Percentiles rank a stretch among this genome's conserved stretches.
Conservation (phyloP, 2,113 vertebrate genomes). For the Propithecus coquereli region DNA sequence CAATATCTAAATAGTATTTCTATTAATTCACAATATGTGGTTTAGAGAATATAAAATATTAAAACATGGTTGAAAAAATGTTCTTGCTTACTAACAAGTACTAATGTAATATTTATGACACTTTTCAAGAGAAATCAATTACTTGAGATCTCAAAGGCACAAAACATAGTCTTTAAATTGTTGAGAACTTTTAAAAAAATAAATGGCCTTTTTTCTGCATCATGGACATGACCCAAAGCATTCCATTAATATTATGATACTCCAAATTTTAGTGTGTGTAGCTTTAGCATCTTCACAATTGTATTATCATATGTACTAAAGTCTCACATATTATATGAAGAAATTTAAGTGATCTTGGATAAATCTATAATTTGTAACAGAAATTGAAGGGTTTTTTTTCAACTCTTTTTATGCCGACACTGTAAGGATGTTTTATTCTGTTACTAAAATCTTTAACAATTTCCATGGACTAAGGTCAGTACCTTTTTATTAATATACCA, state of each 20-base stretch:
- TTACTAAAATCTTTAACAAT: conserved; percentile 22
- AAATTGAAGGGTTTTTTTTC: neutral
- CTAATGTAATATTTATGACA: conserved; percentile 16
- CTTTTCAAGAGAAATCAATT: conserved; percentile 38
- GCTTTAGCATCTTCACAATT: conserved; percentile 15
- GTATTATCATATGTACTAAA: neutral
- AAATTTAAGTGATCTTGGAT: neutral
- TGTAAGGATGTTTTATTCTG: conserved; percentile 29
- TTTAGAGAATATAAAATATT: conserved; percentile 35
- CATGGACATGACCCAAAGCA: neutral
- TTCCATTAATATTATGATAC: neutral
- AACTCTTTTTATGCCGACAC: neutral
- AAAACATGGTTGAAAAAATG: conserved; percentile 21
- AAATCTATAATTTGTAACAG: conserved; percentile 8
- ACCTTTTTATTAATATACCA: conserved; percentile 12
- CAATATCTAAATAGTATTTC: neutral
- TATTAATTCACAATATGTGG: neutral
- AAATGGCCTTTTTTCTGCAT: neutral
- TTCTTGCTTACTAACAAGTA: conserved; percentile 16
- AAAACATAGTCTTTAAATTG: conserved; percentile 5
- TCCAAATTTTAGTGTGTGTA: neutral
- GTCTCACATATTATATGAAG: neutral
- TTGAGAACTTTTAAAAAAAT: neutral
- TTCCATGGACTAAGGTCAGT: conserved; percentile 28
- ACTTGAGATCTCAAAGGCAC: neutral